These are phyloP conservation scores for Darevskia nairensis DNA, from an alignment of 2,797 vertebrate genomes.

Conservation along the genomic window DNA sequence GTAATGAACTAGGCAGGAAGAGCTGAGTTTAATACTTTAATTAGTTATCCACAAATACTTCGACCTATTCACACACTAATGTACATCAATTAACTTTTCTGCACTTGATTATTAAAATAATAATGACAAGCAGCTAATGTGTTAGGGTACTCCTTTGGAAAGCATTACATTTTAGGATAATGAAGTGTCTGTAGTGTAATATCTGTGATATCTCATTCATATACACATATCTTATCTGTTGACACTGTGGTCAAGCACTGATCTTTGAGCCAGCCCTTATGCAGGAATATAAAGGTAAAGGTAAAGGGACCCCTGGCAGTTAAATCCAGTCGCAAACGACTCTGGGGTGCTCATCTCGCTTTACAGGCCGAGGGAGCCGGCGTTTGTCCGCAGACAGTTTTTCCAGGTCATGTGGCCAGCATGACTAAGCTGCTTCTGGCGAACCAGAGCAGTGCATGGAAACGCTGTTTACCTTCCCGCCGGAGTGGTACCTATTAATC, in stretches of 20 bases:
- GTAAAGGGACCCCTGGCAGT: too few species aligned
- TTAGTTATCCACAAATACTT: not conserved
- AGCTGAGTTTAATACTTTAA: not conserved
- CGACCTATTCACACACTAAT: not conserved
- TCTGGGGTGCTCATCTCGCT: too few species aligned
- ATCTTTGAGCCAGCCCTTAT: not conserved
- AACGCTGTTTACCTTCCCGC: too few species aligned
- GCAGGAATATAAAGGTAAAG: not conserved
- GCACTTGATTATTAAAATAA: too few species aligned
- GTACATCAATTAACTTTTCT: not conserved
- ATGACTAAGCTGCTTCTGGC: too few species aligned
- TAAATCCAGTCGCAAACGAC: too few species aligned
- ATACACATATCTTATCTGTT: not conserved
- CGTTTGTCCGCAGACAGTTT: too few species aligned
- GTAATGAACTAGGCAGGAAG: not conserved
- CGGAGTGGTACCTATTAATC: too few species aligned
- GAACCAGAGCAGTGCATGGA: too few species aligned
- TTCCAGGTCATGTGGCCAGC: too few species aligned
- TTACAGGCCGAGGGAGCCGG: too few species aligned
- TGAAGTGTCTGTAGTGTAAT: not conserved
- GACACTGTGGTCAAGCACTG: not conserved
- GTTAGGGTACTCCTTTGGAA: not conserved
- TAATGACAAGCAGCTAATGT: not conserved
- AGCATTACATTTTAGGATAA: not conserved
- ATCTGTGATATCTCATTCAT: not conserved